Conservation (phyloP, 1,140 invertebrate genomes). For the Mya arenaria region DNA sequence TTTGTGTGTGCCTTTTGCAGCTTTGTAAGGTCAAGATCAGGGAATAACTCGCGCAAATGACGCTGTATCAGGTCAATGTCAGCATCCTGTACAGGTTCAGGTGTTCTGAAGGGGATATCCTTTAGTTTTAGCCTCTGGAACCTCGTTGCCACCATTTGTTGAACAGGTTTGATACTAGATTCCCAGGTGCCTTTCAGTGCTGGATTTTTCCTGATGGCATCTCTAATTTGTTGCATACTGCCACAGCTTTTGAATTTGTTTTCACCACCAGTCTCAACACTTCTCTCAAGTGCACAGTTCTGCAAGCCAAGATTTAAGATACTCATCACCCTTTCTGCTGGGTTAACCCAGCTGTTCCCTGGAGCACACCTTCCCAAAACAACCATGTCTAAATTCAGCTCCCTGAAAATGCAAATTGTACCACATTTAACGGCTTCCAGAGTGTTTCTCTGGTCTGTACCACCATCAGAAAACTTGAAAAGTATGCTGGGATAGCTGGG, state of each 20-base stretch:
- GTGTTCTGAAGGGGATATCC: neutral
- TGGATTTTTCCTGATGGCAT: neutral
- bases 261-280: neutral
- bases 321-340: neutral
- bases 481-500: neutral
- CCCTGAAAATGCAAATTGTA: neutral
- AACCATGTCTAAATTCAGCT: neutral
- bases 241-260: neutral
- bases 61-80: neutral
- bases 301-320: neutral
- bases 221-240: neutral
- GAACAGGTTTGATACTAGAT: neutral
- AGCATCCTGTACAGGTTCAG: neutral
- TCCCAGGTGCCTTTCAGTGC: neutral
- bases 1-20: constrained; percentile 26
- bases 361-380: neutral
- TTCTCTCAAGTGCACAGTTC: constrained; percentile 8
- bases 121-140: constrained; percentile 17
- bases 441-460: neutral
- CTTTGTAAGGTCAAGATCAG: neutral
- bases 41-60: constrained; percentile 22
- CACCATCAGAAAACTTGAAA: constrained; percentile 1
- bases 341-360: constrained; percentile 1
- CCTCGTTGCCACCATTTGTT: neutral
- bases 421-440: neutral